Base-by-base conservation (phyloP, 2,888 invertebrate species). In the Drosophila paramelanica region DNA sequence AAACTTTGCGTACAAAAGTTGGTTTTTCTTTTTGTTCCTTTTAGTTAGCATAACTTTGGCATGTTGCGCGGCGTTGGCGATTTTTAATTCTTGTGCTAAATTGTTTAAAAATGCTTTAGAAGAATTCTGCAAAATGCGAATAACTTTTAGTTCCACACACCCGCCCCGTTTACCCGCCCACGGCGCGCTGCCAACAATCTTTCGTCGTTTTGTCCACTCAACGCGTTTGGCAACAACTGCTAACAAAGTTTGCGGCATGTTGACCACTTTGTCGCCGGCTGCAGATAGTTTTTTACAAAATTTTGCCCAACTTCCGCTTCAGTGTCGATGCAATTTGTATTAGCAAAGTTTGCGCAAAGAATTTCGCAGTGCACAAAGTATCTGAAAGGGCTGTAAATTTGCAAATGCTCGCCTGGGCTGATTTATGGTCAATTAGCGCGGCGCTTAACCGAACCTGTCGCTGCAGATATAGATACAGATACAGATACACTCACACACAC, bases 41-140 rank as follows among this genome's bases (percentile, higher is more conserved):
- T 57, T 53, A 47, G 51, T 62, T 46, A 49, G 5, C 36, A 5
- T 4, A 84, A 81, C 56, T 82, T 87, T 87, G 50, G 53, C 68
- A 71, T 85, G 80, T 85, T 85, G 81, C 81, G 87, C 84, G 76
- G 73, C 81, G 88, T 88, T 89, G 65, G 85, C 89, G 79, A 89
- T 89, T 89, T 89, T 89, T 89, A 89, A 89, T 89, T 89, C 89
- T 81, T 89, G 78, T 69, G 81, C 89, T 85, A 78, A 81, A 89
- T 89, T 88, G 89, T 88, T 85, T 73, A 82, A 89, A 88, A 89
- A 87, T 89, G 82, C 84, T 88, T 77, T 75, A 79, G 73, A 88
- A 88, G 88, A 89, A 88, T 86, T 85, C 79, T 70, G 81, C 69
- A 74, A 71, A 75, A 59, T 64, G 65, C 50, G 67, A 39, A 67